Conservation (phyloP, 2,113 vertebrate genomes). For the Pelodiscus sinensis region DNA sequence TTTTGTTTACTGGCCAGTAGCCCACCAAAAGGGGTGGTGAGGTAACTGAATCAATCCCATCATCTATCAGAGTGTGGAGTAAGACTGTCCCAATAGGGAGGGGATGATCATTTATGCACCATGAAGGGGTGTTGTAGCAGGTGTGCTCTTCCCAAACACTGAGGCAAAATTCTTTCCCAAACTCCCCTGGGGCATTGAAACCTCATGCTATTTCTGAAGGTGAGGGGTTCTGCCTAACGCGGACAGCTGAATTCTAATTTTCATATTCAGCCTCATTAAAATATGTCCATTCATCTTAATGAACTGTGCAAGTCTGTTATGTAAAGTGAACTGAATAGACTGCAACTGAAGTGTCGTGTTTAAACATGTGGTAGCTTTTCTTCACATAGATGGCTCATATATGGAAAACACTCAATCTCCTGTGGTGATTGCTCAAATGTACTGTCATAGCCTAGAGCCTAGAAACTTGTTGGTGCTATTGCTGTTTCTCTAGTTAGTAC, state of each 20-base stretch:
- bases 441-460: conserved; percentile 57
- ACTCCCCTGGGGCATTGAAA: background rate
- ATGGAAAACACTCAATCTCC: conserved; percentile 56
- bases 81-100: background rate
- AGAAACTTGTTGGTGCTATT: conserved; percentile 46
- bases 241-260: conserved; percentile 5
- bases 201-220: background rate
- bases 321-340: conserved; percentile 30
- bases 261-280: conserved; percentile 27
- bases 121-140: background rate
- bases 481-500: conserved; percentile 52
- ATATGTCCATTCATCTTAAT: conserved; percentile 61
- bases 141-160: background rate
- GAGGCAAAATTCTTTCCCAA: background rate
- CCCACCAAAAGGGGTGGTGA: background rate
- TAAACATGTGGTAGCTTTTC: conserved; percentile 69
- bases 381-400: conserved; percentile 65
- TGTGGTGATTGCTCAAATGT: conserved; percentile 53
- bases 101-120: background rate
- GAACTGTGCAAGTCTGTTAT: conserved; percentile 59
- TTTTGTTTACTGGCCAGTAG: too few species aligned
- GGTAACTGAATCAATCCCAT: background rate
- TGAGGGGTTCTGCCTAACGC: background rate
- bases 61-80: background rate
- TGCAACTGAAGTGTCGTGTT: conserved; percentile 68